These are phyloP conservation scores for Argopecten irradians DNA, from an alignment of 1,140 invertebrate genomes.

Conservation along the genomic window DNA sequence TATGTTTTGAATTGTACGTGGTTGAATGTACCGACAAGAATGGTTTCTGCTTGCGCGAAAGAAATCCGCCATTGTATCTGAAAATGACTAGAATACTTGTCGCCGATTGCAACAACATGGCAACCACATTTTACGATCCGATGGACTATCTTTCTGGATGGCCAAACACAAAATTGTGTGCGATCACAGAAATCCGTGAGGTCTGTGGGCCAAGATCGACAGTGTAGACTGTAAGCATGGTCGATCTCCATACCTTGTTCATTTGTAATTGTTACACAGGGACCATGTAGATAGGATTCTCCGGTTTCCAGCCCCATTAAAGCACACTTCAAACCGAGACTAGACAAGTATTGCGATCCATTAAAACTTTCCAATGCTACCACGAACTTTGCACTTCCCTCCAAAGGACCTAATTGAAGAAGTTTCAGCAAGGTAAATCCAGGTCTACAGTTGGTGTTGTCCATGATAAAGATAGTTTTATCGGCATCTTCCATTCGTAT, in stretches of 20 bases:
- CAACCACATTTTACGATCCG: neutral
- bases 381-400: neutral
- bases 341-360: neutral
- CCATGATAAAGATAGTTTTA: neutral
- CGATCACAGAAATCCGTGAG: neutral
- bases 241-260: no score
- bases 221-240: no score
- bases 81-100: neutral
- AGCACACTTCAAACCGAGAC: neutral
- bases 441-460: neutral
- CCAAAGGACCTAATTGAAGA: neutral
- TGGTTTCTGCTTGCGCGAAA: neutral
- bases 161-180: neutral
- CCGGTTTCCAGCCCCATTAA: no score
- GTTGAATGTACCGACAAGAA: neutral
- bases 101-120: neutral
- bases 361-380: neutral
- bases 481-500: neutral
- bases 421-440: neutral
- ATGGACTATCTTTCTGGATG: neutral
- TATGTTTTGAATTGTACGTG: neutral
- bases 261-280: no score
- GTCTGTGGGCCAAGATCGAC: neutral
- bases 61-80: neutral
- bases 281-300: no score